Evolutionary conservation across 64 coral and sea anemone genomes (phyloP).

Genomic region (Montipora sp.): DNA sequence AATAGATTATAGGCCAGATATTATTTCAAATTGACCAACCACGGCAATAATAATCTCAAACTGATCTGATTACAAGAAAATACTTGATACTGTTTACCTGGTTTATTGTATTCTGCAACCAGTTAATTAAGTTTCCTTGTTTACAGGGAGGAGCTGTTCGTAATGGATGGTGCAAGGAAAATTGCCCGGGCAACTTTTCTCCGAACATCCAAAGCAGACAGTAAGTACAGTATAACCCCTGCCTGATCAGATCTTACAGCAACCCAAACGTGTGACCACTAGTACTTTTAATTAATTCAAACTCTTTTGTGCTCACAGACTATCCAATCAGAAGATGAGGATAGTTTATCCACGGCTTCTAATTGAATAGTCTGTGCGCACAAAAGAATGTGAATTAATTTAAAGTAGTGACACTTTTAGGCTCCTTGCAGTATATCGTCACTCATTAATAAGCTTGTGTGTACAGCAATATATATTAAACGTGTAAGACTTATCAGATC

Average conservation of each 20-base stretch:
- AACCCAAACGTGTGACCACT: too few relatives aligned
- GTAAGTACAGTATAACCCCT: too few relatives aligned
- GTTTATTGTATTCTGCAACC: background rate
- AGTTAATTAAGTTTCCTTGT: background rate
- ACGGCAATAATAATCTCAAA: constrained; percentile 1
- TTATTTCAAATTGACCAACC: constrained; percentile 1
- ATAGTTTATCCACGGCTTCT: background rate
- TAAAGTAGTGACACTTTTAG: background rate
- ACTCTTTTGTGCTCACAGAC: too few relatives aligned
- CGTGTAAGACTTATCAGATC: background rate
- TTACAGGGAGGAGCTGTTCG: background rate
- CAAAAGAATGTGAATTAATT: too few relatives aligned
- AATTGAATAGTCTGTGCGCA: background rate
- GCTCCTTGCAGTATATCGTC: background rate
- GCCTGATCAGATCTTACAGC: too few relatives aligned
- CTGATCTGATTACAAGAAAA: constrained; percentile 1
- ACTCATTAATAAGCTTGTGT: constrained; percentile 1
- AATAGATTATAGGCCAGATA: constrained; percentile 1
- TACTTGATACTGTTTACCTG: background rate
- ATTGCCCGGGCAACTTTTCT: too few relatives aligned
- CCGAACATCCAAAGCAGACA: too few relatives aligned
- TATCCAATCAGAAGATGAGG: background rate
- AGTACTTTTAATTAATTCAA: too few relatives aligned
- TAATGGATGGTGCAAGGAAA: too few relatives aligned
- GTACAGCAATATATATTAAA: constrained; percentile 2